Conservation (phyloP, 2,797 vertebrate species). For the Hippoglossus hippoglossus region DNA sequence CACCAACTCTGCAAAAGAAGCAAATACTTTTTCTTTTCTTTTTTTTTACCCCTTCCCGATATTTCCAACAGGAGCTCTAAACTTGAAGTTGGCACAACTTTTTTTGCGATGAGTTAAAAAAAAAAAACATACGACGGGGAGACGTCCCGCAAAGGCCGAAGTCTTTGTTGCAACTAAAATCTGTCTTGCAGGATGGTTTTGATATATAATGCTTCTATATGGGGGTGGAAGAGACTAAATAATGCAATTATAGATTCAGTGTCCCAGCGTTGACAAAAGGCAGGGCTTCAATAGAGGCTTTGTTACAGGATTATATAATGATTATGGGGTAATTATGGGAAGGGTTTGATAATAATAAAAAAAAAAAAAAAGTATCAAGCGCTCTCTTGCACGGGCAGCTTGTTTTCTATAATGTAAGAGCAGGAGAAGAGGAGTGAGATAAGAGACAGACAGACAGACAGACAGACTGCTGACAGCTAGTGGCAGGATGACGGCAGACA, state of each 20-base stretch:
- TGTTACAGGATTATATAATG: constrained; percentile 99
- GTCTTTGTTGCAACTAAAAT: constrained; percentile 76
- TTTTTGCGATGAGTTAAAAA: constrained; percentile 73
- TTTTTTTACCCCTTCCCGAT: constrained; percentile 52
- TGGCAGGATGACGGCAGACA: constrained; percentile 89
- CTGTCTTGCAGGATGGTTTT: constrained; percentile 83
- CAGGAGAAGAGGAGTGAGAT: constrained; percentile 86
- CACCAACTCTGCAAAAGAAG: constrained; percentile 36
- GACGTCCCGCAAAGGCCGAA: constrained; percentile 64
- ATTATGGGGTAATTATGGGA: constrained; percentile 98
- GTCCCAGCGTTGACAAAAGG: constrained; percentile 97
- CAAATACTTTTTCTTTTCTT: constrained; percentile 82
- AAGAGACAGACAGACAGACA: constrained; percentile 81
- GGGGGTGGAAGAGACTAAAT: constrained; percentile 86
- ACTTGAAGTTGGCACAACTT: constrained; percentile 93
- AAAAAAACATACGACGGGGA: constrained; percentile 32
- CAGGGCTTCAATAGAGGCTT: constrained; percentile 96
- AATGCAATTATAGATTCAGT: constrained; percentile 98
- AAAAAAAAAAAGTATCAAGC: constrained; percentile 94
- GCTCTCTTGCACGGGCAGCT: constrained; percentile 88
- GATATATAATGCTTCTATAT: constrained; percentile 89
- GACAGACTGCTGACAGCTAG: constrained; percentile 85
- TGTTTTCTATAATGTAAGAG: constrained; percentile 88
- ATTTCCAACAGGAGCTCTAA: constrained; percentile 86
- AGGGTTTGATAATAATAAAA: constrained; percentile 92